Evolutionary conservation across 1,140 invertebrate genomes (phyloP), one percentile per base, ranked within the genome.

Genomic region (Bursaphelenchus mucronatus): DNA sequence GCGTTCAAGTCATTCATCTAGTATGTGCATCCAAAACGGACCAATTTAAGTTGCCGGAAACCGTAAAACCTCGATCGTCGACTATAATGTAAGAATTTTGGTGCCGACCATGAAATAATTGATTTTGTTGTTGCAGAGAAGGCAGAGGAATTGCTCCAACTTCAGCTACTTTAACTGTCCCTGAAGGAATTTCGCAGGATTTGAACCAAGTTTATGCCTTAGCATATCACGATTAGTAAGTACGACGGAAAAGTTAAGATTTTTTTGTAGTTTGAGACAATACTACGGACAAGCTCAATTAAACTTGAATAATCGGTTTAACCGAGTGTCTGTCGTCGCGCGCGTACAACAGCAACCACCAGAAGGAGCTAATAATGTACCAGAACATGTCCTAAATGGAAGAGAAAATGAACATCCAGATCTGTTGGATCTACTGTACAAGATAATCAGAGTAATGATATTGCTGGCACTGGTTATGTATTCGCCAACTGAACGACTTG

Each of bases 1-100:
- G 57, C 10, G 11, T 46, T n/a, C 63, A 64, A 51, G 63, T 64
- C 8, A 44, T 64, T 47, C 63, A 64, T 51, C 40, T 64, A 10
- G 63, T 64, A 30, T 63, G 55, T 51, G 57, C 63, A 8, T 40
- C 53, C 15, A 64, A 62, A 7, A 55, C 58, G 17, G 21, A 63
- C 52, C 56, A 40, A 57, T 10, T 7, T 17, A 30, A 44, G 39
- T 39, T 30, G 40, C 21, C 40, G 5, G 19, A 19, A 15, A 44
- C 40, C 19, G 13, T 57, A 13, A 19, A 44, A 57, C 55, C 43
- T 57, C 55, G 55, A 30, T 30, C 30, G 30, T 30, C 30, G 30
- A 30, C 30, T 30, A 3, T 30, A 30, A 30, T 30, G 30, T 30
- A 30, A 30, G 30, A 5, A 30, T 30, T 30, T 30, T 30, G 30